Conservation (phyloP, 2,113 vertebrate genomes). For the Seriola dumerili region DNA sequence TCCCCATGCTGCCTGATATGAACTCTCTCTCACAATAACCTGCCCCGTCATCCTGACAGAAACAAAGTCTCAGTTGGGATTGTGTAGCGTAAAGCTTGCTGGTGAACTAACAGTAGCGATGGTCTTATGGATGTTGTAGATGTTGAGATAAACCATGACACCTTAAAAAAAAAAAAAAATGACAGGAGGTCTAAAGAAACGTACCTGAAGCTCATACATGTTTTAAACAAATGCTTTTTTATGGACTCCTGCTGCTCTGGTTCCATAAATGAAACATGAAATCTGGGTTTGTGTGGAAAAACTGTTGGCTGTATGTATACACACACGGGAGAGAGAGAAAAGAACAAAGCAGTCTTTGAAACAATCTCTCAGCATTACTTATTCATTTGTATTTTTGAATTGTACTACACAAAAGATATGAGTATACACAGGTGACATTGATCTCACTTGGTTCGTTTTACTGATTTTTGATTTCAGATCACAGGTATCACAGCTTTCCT, state of each 20-base stretch:
- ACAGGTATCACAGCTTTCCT: not conserved
- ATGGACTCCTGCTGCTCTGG: conserved; percentile 19
- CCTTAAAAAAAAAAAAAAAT: conserved; percentile 10
- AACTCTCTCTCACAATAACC: not conserved
- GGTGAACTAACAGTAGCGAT: not conserved
- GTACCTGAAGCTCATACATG: conserved; percentile 52
- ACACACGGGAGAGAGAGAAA: not conserved
- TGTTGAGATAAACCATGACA: conserved; percentile 3
- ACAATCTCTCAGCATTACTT: conserved; percentile 34
- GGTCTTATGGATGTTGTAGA: not conserved
- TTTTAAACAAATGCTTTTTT: conserved; percentile 57
- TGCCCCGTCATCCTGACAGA: not conserved
- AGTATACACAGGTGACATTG: not conserved
- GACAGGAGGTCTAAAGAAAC: conserved; percentile 8
- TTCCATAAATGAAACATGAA: conserved; percentile 59
- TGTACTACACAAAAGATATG: not conserved
- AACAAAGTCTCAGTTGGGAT: not conserved
- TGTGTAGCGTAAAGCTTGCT: not conserved
- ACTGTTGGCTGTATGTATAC: not conserved
- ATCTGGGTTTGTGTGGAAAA: conserved; percentile 4
- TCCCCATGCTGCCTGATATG: not conserved
- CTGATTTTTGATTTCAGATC: not conserved
- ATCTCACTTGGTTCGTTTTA: not conserved
- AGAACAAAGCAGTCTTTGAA: conserved; percentile 24
- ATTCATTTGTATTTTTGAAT: conserved; percentile 34